These are phyloP conservation scores for Fragum whitleyi DNA, from an alignment of 2,888 invertebrate genomes.

Conservation along the genomic window DNA sequence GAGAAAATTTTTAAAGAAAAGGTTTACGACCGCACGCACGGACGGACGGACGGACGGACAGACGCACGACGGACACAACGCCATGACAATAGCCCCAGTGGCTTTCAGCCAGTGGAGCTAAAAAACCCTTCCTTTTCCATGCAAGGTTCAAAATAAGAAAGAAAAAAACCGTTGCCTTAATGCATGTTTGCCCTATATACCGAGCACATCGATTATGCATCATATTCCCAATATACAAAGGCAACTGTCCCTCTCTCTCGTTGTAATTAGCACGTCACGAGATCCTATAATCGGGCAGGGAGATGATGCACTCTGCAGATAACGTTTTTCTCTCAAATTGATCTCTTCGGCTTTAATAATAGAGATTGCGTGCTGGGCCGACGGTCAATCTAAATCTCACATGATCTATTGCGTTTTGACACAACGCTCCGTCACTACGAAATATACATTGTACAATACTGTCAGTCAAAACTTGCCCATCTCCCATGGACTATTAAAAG, in stretches of 20 bases:
- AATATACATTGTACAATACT: background rate
- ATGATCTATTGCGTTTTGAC: conserved; percentile 14
- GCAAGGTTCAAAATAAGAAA: no score
- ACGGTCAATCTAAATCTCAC: conserved; percentile 4
- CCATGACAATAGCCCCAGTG: no score
- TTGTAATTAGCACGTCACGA: conserved; percentile 17
- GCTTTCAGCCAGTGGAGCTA: no score
- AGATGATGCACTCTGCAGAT: conserved; percentile 17
- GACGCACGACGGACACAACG: no score
- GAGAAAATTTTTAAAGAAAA: no score
- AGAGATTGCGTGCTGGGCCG: conserved; percentile 10
- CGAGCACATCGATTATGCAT: no score
- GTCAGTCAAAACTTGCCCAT: background rate
- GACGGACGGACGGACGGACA: no score
- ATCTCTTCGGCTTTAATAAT: background rate
- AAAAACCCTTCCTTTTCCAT: no score
- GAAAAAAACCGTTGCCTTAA: no score
- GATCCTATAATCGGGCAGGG: background rate
- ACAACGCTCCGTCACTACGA: background rate
- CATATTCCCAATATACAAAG: background rate
- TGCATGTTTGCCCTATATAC: no score
- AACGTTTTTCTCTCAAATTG: background rate
- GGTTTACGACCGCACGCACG: no score
- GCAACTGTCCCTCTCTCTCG: background rate
- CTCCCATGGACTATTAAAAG: no score